phyloP scores from a whole-genome alignment of 2,888 invertebrate species.

The Melangyna quadrimaculata region DNA sequence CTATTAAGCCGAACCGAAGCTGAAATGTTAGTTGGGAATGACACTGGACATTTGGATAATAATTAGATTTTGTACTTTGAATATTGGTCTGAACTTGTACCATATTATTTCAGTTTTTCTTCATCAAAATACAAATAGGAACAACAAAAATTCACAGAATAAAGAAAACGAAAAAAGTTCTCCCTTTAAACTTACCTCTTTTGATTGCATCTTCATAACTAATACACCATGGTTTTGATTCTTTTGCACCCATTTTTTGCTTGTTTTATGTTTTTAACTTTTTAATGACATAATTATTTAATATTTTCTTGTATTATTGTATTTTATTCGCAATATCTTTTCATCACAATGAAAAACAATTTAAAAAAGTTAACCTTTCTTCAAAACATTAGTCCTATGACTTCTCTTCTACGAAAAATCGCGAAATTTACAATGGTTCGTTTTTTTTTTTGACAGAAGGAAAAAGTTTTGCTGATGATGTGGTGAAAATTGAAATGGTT shows the following conservation, averaged over 20 bases:
- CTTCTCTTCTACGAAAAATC: slow-evolving; percentile 53
- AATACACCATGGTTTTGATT: slow-evolving; percentile 92
- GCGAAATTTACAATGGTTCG: slow-evolving; percentile 55
- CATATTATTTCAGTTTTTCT: background rate
- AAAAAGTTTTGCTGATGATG: slow-evolving; percentile 27
- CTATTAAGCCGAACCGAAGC: too few species aligned
- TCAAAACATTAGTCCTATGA: slow-evolving; percentile 72
- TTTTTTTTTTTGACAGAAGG: slow-evolving; percentile 55
- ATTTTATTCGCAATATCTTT: slow-evolving; percentile 30
- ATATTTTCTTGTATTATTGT: slow-evolving; percentile 16
- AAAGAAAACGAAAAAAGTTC: slow-evolving; percentile 23
- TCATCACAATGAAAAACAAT: slow-evolving; percentile 56
- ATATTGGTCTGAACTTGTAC: background rate
- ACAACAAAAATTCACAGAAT: background rate
- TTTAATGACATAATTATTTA: slow-evolving; percentile 57
- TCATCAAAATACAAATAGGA: slow-evolving; percentile 1
- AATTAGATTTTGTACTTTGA: background rate
- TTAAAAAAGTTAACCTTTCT: slow-evolving; percentile 49
- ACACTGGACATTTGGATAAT: background rate
- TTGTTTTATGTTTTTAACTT: slow-evolving; percentile 35
- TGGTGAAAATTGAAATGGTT: background rate
- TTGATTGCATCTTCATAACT: slow-evolving; percentile 94
- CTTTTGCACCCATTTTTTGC: slow-evolving; percentile 91
- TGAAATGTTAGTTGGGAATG: too few species aligned
- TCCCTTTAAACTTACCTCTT: slow-evolving; percentile 85